These are phyloP conservation scores for Cichlasoma orientale DNA, from an alignment of 2,797 vertebrate genomes.

Conservation along the genomic window DNA sequence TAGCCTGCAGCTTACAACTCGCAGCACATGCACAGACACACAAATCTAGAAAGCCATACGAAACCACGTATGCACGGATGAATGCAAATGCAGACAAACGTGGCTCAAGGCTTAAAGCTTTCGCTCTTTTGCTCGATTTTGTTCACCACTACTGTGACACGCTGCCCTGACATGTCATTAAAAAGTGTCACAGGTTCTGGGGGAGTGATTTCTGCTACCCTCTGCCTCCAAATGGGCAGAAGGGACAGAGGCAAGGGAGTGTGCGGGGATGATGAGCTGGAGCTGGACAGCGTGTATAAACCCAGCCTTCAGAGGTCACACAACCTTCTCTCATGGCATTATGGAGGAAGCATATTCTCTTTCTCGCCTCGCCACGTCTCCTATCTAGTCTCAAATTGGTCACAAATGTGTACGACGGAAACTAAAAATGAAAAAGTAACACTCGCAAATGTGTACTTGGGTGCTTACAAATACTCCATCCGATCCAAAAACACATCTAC, in stretches of 20 bases:
- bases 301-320: conserved; percentile 35
- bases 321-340: conserved; percentile 40
- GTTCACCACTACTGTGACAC: conserved; percentile 50
- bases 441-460: background rate
- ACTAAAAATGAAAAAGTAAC: background rate
- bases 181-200: conserved; percentile 70
- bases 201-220: conserved; percentile 56
- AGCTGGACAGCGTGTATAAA: conserved; percentile 57
- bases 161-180: conserved; percentile 70
- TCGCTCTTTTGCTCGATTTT: background rate
- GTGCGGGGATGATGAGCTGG: conserved; percentile 43
- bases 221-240: conserved; percentile 25
- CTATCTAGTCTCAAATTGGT: background rate
- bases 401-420: background rate
- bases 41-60: conserved; percentile 22
- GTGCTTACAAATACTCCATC: background rate
- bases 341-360: conserved; percentile 23
- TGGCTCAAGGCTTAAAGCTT: conserved; percentile 38
- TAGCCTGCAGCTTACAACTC: conserved; percentile 66
- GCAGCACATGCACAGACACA: conserved; percentile 46
- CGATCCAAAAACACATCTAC: background rate
- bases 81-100: conserved; percentile 38
- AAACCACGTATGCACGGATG: background rate
- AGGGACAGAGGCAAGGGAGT: conserved; percentile 22
- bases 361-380: background rate